Evolutionary conservation across 1,140 invertebrate genomes (phyloP).

Genomic region (Drosophila lacteicornis): DNA sequence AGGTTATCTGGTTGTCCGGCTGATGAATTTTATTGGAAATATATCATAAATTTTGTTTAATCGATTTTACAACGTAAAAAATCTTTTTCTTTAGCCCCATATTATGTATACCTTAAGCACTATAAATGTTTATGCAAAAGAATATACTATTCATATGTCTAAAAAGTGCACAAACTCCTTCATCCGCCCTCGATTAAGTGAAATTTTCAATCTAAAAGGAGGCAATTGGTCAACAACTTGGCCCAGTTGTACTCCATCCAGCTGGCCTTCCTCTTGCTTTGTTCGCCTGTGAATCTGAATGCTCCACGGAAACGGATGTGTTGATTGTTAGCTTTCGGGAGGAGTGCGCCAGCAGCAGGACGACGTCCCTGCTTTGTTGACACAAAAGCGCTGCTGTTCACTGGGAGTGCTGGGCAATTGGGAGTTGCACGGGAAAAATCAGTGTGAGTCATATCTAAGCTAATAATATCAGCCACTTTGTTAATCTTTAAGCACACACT

Average conservation of each 20-base stretch:
- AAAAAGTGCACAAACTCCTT: not conserved
- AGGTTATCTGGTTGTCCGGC: not conserved
- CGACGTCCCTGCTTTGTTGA: conserved; percentile 49
- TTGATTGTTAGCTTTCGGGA: conserved; percentile 57
- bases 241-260: conserved; percentile 46
- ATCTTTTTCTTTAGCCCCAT: no score
- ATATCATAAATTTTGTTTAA: no score
- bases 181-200: conserved; percentile 32
- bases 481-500: not conserved
- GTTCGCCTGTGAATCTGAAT: conserved; percentile 53
- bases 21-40: not conserved
- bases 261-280: conserved; percentile 27
- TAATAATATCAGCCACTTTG: not conserved
- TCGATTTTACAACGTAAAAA: no score
- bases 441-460: not conserved
- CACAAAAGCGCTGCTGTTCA: conserved; percentile 36
- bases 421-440: conserved; percentile 13
- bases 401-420: conserved; percentile 14
- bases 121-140: no score
- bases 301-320: conserved; percentile 69
- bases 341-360: conserved; percentile 38
- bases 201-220: conserved; percentile 51
- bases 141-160: no score
- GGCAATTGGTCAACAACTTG: conserved; percentile 58
- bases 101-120: not conserved